Conservation (phyloP, 1,140 invertebrate genomes). For the Elymnias hypermnestra region DNA sequence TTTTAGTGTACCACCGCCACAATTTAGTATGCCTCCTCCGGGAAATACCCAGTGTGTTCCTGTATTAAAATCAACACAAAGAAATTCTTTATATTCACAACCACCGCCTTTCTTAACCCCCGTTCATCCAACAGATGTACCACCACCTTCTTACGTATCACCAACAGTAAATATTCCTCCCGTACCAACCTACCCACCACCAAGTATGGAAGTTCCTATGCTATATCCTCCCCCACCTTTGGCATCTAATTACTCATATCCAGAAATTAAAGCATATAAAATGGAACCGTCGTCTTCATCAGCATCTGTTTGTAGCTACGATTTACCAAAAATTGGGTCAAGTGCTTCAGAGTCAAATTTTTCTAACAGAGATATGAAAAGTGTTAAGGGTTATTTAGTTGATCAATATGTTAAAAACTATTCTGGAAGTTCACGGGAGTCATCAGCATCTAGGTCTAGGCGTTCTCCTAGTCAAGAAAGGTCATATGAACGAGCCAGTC, state of each 20-base stretch:
- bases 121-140: slow-evolving; percentile 22
- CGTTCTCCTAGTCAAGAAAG: slow-evolving; percentile 28
- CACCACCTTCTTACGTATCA: slow-evolving; percentile 14
- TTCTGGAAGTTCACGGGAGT: slow-evolving; percentile 17
- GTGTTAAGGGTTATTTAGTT: not conserved
- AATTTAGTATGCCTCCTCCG: slow-evolving; percentile 32
- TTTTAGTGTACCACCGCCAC: slow-evolving; percentile 49
- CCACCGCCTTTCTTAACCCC: slow-evolving; percentile 19
- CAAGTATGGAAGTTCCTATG: slow-evolving; percentile 15
- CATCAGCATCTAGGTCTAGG: slow-evolving; percentile 21
- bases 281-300: slow-evolving; percentile 2
- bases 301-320: not conserved
- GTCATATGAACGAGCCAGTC: slow-evolving; percentile 22
- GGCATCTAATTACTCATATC: slow-evolving; percentile 4
- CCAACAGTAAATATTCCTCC: slow-evolving; percentile 7
- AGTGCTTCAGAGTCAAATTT: slow-evolving; percentile 1
- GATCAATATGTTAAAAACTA: slow-evolving; percentile 5
- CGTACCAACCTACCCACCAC: slow-evolving; percentile 12
- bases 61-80: slow-evolving; percentile 17
- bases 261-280: slow-evolving; percentile 7
- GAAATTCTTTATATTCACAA: slow-evolving; percentile 22
- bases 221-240: slow-evolving; percentile 12
- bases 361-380: slow-evolving; percentile 8
- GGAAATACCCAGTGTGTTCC: slow-evolving; percentile 10
- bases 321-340: not conserved